phyloP scores from a whole-genome alignment of 64 coral and sea anemone genomes.

The Actinia equina region DNA sequence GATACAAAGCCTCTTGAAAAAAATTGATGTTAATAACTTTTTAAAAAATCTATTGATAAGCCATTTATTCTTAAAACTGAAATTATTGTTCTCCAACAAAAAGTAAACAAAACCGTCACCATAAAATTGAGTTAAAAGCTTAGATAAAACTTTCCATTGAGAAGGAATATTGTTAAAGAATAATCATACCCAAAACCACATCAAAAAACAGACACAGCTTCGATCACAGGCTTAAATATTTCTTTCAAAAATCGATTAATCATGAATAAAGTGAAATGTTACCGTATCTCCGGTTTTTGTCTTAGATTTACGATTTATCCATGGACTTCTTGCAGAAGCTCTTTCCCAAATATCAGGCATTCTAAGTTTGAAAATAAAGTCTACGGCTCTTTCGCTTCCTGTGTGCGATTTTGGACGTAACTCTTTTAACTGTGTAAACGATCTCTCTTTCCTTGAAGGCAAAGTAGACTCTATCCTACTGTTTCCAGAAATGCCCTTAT shows the following conservation, averaged over 20 bases:
- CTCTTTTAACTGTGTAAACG: not conserved
- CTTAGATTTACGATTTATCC: slow-evolving; percentile 24
- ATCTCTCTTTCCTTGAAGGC: slow-evolving; percentile 23
- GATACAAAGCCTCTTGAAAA: not conserved
- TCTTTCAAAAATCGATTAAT: not conserved
- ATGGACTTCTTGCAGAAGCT: slow-evolving; percentile 31
- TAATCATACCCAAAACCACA: not conserved
- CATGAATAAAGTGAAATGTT: not conserved
- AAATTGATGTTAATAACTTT: not conserved
- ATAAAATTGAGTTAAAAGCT: not conserved
- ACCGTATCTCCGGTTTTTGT: slow-evolving; percentile 6
- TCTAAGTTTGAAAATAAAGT: slow-evolving; percentile 35
- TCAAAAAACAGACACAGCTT: not conserved
- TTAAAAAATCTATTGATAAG: not conserved
- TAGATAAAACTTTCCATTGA: not conserved
- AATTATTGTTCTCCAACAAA: not conserved
- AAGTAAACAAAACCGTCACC: not conserved
- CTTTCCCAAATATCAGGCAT: slow-evolving; percentile 33
- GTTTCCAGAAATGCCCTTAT: not conserved
- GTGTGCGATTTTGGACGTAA: slow-evolving; percentile 32
- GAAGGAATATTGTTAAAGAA: not conserved
- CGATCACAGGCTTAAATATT: too few species aligned
- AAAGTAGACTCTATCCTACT: not conserved
- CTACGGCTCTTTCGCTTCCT: slow-evolving; percentile 37
- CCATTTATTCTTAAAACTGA: not conserved